Evolutionary conservation across 2,113 vertebrate species (phyloP), one percentile per base, ranked within the genome.

Genomic region (Upupa epops): DNA sequence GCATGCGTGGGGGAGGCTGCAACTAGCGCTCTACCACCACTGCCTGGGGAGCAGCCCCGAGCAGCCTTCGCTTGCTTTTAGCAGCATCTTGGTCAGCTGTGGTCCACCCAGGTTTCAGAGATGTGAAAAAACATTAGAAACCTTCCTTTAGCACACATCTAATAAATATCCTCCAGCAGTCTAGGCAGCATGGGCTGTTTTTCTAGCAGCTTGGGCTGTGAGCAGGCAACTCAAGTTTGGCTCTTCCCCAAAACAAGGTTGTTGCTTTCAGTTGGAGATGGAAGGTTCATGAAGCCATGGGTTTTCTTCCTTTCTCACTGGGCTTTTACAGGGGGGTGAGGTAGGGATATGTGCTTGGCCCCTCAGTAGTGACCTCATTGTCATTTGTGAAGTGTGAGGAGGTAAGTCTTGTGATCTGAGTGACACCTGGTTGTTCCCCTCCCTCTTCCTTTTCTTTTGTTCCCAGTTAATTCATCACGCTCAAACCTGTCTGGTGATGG

Each of bases 31-130:
- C 49, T 13, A 6, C n/a, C 2, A 6, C 60, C 3, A 1, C 84
- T 85, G 92, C 56, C 49, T 74, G 58, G 55, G 54, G 83, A 75
- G 37, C 83, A 88, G 63, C 74, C 64, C 45, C 0, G 2, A 75
- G 76, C 76, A 73, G 87, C 93, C 81, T 85, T 73, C 74, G 61
- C 59, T 52, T 85, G 81, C 73, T 95, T 94, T 96, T 82, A 94
- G 91, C 78, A 86, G 66, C 17, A 20, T 17, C 86, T 95, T 40
- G 4, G 64, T 95, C 89, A 55, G 51, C 54, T 72, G 55, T 12
- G 0, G 26, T 88, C 70, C 34, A 3, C 22, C 5, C 8, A 5
- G 14, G 3, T 40, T 78, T 5, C 2, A 52, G 61, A 90, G 40
- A 76, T 72, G 42, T 58, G 56, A 26, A 82, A 90, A 86, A 72